Percentiles rank a stretch among this genome's conserved stretches.
Conservation (phyloP, 2,113 vertebrate species). For the Chaetorhynchus papuensis region DNA sequence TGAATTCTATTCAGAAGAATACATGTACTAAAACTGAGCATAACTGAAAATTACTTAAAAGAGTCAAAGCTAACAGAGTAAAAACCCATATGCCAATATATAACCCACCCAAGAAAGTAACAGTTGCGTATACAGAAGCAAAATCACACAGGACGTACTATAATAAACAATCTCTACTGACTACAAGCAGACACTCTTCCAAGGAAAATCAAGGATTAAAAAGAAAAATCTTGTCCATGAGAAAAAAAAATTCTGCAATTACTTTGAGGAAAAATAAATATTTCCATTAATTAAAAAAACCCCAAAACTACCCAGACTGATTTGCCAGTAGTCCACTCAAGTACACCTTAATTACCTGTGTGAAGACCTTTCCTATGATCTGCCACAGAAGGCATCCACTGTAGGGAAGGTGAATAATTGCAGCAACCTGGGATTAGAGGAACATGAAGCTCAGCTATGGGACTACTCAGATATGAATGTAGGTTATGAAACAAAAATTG, state of each 20-base stretch:
- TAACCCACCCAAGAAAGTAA: neutral
- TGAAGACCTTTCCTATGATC: neutral
- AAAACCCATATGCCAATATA: neutral
- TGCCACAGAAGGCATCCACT: neutral
- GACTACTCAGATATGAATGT: neutral
- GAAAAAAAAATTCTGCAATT: neutral
- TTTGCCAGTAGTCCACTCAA: neutral
- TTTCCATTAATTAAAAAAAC: neutral
- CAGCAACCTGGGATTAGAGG: neutral
- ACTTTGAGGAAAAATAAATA: neutral
- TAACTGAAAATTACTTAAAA: neutral
- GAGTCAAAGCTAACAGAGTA: neutral
- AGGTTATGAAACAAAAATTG: neutral
- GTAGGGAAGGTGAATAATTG: neutral
- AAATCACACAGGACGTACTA: neutral
- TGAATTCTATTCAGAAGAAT: neutral
- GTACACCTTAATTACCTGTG: neutral
- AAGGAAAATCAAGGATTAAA: neutral
- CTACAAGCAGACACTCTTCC: neutral
- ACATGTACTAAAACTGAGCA: neutral
- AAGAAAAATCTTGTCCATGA: neutral
- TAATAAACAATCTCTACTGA: neutral
- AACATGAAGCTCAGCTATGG: neutral
- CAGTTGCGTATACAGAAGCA: neutral
- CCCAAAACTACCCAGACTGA: neutral